Base-by-base conservation (phyloP, 2,113 vertebrate species). In the Austrofundulus limnaeus region DNA sequence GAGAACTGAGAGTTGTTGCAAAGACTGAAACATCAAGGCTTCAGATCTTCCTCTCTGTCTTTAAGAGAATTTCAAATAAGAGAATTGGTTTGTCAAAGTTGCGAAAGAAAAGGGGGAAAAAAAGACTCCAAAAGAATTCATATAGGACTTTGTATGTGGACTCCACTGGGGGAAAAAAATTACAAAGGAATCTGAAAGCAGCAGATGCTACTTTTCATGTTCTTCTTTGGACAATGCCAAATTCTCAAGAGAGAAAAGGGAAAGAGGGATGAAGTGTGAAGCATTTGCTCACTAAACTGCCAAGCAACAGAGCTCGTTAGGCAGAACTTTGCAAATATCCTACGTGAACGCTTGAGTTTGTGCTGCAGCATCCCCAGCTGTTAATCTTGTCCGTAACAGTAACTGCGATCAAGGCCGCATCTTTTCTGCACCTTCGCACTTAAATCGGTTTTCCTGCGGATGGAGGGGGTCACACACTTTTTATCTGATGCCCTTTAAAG, bases 11-110 rank as follows among this genome's bases (percentile, higher is more conserved):
- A 37, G 57, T 58, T 28, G 42, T 41, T 75, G 71, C 79, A 72
- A 75, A 87, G 73, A 72, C 65, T 68, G n/a, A 55, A 78, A 85
- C 77, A 84, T 87, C 84, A 86, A 88, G 75, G 67, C 65, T 53
- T 66, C 60, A 70, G 58, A 83, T 78, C 24, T 43, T 55, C 72
- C 57, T 65, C 71, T 71, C 50, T 0, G 43, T 70, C 80, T 84
- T 74, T 67, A 78, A 87, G 64, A 66, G 75, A 83, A 86, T 84
- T 77, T 74, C 63, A 76, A 76, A 86, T 75, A 71, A 54, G 70
- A 67, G 63, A 79, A 80, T 72, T 80, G 72, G 63, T 85, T 85
- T 82, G 78, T 83, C 64, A 79, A 69, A 78, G 76, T 70, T 71
- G 59, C 5, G n/a, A 72, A 55, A 64, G 37, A 69, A 43, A 80